Conservation (phyloP, 2,888 invertebrate species). For the Phymatocera aterrima region DNA sequence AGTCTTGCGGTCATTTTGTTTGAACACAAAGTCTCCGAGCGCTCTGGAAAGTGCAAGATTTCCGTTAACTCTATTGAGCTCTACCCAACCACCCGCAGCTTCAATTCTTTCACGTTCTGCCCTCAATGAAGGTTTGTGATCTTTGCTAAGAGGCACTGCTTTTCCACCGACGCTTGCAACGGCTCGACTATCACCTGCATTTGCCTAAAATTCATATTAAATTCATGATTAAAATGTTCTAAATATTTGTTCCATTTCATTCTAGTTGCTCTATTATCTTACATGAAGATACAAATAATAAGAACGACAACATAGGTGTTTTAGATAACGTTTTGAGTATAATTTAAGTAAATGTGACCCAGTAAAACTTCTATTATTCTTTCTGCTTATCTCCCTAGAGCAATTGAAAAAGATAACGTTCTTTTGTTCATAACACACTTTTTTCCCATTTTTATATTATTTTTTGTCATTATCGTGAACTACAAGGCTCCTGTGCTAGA, state of each 20-base stretch:
- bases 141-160: constrained; percentile 84
- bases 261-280: no score
- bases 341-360: no score
- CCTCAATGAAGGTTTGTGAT: constrained; percentile 97
- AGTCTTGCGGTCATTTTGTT: constrained; percentile 89
- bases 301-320: no score
- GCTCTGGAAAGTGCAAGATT: constrained; percentile 97
- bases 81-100: constrained; percentile 98
- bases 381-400: no score
- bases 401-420: no score
- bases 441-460: neutral
- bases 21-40: constrained; percentile 97
- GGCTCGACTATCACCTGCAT: constrained; percentile 98
- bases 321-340: no score
- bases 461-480: neutral
- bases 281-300: no score
- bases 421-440: no score
- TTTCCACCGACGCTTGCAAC: constrained; percentile 91
- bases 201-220: constrained; percentile 78
- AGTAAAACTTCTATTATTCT: no score
- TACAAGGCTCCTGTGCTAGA: neutral
- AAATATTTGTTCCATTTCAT: no score
- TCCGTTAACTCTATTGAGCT: constrained; percentile 98
- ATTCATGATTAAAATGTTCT: neutral
- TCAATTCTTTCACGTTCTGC: constrained; percentile 91